A percentile compares a stretch with the other conserved stretches of the same genome.
phyloP scores from a whole-genome alignment of 2,113 vertebrate genomes.

The Phocoena sinus region DNA sequence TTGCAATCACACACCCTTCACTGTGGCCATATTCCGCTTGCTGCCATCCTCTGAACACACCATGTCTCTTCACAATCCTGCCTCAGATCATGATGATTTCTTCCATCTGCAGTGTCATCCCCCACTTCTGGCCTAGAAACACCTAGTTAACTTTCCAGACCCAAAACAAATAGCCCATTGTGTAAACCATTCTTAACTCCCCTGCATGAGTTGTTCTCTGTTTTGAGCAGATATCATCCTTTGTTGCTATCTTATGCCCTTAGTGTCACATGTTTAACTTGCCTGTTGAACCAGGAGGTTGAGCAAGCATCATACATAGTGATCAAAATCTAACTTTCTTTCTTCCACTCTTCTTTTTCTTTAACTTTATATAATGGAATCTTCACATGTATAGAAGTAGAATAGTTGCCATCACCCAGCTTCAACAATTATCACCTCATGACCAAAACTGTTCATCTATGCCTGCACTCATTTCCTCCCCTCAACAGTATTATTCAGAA shows the following conservation, averaged over 20 bases:
- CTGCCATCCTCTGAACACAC: background rate
- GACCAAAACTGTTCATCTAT: background rate
- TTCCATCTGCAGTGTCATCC: background rate
- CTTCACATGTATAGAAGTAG: background rate
- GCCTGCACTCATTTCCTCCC: background rate
- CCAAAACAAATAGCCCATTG: background rate
- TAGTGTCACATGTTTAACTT: background rate
- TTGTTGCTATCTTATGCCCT: background rate
- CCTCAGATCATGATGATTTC: background rate
- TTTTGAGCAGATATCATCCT: background rate
- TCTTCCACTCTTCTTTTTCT: background rate
- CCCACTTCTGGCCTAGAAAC: background rate
- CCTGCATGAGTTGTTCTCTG: background rate
- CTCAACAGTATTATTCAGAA: background rate
- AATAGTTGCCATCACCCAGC: background rate
- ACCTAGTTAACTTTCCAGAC: background rate
- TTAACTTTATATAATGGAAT: background rate
- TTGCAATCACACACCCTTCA: background rate
- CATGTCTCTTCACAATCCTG: background rate
- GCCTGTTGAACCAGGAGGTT: background rate
- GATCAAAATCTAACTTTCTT: background rate
- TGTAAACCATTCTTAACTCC: background rate
- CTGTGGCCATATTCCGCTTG: background rate
- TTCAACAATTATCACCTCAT: background rate
- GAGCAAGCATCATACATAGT: background rate